phyloP scores from a whole-genome alignment of 1,140 invertebrate genomes.

The Globodera rostochiensis region DNA sequence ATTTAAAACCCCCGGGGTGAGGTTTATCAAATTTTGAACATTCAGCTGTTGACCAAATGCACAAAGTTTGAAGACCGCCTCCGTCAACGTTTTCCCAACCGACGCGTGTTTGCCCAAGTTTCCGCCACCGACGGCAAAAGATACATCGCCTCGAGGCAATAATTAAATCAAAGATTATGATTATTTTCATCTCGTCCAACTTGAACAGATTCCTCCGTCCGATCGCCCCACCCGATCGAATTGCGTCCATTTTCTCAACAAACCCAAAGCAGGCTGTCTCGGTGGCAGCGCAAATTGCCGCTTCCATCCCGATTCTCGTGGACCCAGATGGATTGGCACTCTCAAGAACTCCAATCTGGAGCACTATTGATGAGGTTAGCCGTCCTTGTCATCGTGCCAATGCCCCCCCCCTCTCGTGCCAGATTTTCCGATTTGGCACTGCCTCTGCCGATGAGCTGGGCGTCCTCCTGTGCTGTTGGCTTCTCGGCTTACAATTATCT shows the following conservation, averaged over 20 bases:
- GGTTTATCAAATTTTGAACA: background rate
- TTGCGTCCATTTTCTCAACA: slow-evolving; percentile 12
- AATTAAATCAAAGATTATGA: no score
- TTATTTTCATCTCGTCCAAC: no score
- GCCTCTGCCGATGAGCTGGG: slow-evolving; percentile 46
- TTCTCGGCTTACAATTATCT: slow-evolving; percentile 38
- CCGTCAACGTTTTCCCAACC: slow-evolving; percentile 12
- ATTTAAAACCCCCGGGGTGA: no score
- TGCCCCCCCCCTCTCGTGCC: background rate
- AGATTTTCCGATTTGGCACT: slow-evolving; percentile 50
- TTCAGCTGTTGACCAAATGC: slow-evolving; percentile 17
- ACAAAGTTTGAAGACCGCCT: slow-evolving; percentile 3
- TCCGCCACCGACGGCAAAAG: slow-evolving; percentile 4
- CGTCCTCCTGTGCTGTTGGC: slow-evolving; percentile 46
- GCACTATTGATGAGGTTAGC: slow-evolving; percentile 48
- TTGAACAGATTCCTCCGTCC: background rate
- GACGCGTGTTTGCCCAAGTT: background rate
- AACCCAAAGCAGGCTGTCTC: slow-evolving; percentile 29
- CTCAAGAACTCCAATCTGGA: slow-evolving; percentile 44
- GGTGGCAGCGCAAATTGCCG: slow-evolving; percentile 39
- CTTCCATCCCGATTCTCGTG: slow-evolving; percentile 25
- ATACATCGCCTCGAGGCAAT: background rate
- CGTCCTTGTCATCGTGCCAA: background rate
- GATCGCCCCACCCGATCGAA: slow-evolving; percentile 7
- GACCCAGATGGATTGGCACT: slow-evolving; percentile 15